Percentiles rank a stretch among this genome's conserved stretches.
These are phyloP conservation scores for Lytechinus pictus DNA, from an alignment of 35 echinoderm and acorn worm species.

Conservation along the genomic window DNA sequence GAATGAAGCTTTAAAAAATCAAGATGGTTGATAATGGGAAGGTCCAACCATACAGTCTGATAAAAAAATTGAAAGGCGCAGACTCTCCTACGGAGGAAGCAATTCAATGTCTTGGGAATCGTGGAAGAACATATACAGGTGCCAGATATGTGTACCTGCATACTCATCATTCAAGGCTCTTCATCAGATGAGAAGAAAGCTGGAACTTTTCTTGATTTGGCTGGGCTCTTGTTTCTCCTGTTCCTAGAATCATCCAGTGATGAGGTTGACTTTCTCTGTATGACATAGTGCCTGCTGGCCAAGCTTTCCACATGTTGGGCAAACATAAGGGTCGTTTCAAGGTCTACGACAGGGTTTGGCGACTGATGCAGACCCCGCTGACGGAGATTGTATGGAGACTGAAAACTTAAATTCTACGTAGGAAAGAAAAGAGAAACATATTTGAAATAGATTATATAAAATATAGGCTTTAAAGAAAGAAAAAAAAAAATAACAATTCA, in stretches of 20 bases:
- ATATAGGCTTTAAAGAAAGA: neutral
- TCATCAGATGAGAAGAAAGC: conserved; percentile 44
- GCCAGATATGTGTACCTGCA: neutral
- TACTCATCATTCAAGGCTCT: conserved; percentile 14
- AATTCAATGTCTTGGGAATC: too few relatives aligned
- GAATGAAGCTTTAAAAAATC: too few relatives aligned
- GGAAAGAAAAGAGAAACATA: neutral
- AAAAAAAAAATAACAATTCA: neutral
- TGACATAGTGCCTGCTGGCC: conserved; percentile 25
- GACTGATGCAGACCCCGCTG: neutral
- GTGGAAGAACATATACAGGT: neutral
- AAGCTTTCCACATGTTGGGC: conserved; percentile 22
- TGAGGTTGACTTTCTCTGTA: neutral
- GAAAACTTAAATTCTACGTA: neutral
- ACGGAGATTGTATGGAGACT: conserved; percentile 40
- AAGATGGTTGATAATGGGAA: too few relatives aligned
- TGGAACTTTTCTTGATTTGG: neutral
- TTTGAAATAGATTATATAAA: neutral
- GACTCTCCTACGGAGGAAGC: too few relatives aligned
- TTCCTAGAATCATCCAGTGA: neutral
- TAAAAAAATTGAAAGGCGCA: too few relatives aligned
- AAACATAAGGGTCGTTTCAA: conserved; percentile 47
- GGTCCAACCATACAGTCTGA: too few relatives aligned
- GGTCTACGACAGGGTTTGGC: conserved; percentile 25
- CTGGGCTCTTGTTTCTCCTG: conserved; percentile 6